These are phyloP conservation scores for Anser cygnoides DNA, from an alignment of 2,113 vertebrate genomes.

Conservation along the genomic window DNA sequence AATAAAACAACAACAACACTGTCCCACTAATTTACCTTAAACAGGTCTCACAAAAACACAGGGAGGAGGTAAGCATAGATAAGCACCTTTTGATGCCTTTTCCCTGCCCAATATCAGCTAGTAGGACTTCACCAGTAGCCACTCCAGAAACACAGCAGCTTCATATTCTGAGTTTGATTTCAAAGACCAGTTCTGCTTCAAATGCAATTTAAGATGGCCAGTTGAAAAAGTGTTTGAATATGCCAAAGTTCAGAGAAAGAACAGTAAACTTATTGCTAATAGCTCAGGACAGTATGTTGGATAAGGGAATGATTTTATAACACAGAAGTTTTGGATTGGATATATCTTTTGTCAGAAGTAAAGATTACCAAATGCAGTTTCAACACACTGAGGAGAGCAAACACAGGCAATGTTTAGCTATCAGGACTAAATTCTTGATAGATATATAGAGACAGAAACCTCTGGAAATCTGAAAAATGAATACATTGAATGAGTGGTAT, in stretches of 20 bases:
- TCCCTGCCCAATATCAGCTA: background rate
- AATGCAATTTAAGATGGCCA: background rate
- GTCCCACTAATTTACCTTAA: background rate
- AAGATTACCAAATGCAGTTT: background rate
- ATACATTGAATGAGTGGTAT: background rate
- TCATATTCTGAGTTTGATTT: background rate
- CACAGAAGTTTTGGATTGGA: background rate
- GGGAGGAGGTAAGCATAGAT: rapidly evolving
- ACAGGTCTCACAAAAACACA: background rate
- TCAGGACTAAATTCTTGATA: background rate
- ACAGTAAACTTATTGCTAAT: background rate
- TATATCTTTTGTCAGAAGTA: background rate
- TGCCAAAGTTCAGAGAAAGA: background rate
- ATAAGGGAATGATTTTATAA: background rate
- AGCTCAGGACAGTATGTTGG: background rate
- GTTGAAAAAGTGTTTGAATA: background rate
- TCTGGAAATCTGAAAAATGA: background rate
- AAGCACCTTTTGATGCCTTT: background rate
- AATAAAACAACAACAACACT: background rate
- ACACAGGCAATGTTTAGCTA: background rate
- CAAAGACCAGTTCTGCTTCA: background rate
- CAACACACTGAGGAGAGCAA: background rate
- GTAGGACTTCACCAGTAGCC: background rate
- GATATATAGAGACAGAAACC: background rate
- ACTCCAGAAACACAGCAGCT: background rate